A percentile compares a stretch with the other conserved stretches of the same genome.
Conservation (phyloP, 2,797 vertebrate species). For the Apodemus agrarius region DNA sequence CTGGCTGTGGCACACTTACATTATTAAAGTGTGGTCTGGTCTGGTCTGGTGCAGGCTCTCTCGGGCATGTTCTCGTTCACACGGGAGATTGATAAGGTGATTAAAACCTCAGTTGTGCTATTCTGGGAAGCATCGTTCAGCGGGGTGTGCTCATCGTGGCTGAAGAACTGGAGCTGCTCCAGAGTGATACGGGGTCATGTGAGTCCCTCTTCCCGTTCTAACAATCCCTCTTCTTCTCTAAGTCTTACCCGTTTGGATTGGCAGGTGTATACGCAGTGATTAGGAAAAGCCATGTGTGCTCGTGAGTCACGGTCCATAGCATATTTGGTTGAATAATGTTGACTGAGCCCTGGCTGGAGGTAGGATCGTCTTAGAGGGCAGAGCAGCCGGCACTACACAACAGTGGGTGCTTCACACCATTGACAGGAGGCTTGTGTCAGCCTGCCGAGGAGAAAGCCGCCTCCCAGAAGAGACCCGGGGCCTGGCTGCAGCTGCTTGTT, state of each 20-base stretch:
- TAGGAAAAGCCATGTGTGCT: neutral
- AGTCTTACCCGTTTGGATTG: neutral
- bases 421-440: fast-evolving
- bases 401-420: fast-evolving
- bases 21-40: slow-evolving; percentile 66
- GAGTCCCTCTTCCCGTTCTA: neutral
- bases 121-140: slow-evolving; percentile 49
- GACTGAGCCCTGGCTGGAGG: neutral
- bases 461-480: neutral
- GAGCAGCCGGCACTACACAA: fast-evolving
- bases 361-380: fast-evolving
- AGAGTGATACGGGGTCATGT: neutral
- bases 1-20: neutral
- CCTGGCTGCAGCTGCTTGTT: neutral
- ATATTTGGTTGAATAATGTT: neutral
- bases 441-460: neutral
- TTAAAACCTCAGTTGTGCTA: slow-evolving; percentile 62
- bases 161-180: neutral
- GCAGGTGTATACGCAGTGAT: neutral
- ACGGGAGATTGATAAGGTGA: slow-evolving; percentile 59
- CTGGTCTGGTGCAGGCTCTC: neutral
- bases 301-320: neutral
- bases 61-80: neutral
- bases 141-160: neutral
- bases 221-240: neutral